These are phyloP conservation scores for Chiroxiphia lanceolata DNA, from an alignment of 2,797 vertebrate species.

Conservation along the genomic window DNA sequence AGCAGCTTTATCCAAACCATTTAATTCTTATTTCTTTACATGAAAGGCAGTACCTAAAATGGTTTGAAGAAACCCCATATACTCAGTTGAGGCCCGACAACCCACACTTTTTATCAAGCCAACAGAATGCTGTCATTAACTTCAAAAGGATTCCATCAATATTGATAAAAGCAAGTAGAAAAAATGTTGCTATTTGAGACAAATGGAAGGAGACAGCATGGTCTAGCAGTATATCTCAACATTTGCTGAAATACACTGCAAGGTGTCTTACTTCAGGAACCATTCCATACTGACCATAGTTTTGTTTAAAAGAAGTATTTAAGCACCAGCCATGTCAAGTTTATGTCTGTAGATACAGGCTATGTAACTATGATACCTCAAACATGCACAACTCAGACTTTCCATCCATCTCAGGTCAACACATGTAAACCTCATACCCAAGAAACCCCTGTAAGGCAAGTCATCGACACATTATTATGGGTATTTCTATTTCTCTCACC, in stretches of 20 bases:
- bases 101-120: not conserved
- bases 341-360: not conserved
- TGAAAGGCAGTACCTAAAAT: not conserved
- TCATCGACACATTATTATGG: not conserved
- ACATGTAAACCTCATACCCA: not conserved
- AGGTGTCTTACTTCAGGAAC: not conserved
- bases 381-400: fast-evolving
- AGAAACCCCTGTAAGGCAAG: not conserved
- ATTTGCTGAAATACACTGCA: not conserved
- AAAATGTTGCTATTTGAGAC: not conserved
- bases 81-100: not conserved
- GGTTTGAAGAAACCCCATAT: not conserved
- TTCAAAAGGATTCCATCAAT: not conserved
- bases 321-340: not conserved
- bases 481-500: not conserved
- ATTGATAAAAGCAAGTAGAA: not conserved
- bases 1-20: not conserved
- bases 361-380: not conserved
- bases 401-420: not conserved
- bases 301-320: not conserved
- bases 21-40: not conserved
- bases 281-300: not conserved
- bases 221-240: not conserved
- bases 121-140: not conserved
- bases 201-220: not conserved